A percentile compares a stretch with the other conserved stretches of the same genome.
Evolutionary conservation across 2,888 invertebrate species (phyloP).

Genomic region (Steinernema carpocapsae): DNA sequence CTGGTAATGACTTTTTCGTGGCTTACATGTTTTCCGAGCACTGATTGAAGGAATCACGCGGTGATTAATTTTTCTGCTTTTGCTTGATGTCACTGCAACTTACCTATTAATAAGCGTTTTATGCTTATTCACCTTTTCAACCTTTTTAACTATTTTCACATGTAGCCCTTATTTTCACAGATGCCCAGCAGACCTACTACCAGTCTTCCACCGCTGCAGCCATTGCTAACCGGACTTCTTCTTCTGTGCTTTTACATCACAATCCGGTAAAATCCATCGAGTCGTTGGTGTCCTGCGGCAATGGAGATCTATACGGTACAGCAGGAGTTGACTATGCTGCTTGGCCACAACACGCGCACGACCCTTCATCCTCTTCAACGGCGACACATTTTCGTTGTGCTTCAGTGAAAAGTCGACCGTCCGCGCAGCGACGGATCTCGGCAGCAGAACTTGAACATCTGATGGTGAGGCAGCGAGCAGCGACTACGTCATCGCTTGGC

Average conservation of each 20-base stretch:
- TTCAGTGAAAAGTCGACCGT: conserved; percentile 68
- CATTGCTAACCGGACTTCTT: not conserved
- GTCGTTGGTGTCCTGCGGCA: not conserved
- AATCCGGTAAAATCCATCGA: conserved; percentile 4
- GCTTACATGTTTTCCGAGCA: not conserved
- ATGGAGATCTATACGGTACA: conserved; percentile 18
- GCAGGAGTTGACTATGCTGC: not conserved
- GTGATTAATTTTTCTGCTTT: not conserved
- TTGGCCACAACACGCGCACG: not conserved
- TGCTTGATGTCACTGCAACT: not conserved
- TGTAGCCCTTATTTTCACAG: conserved; percentile 25
- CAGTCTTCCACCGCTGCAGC: not conserved
- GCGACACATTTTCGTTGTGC: conserved; percentile 49
- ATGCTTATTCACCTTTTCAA: not conserved
- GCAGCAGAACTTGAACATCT: conserved; percentile 89
- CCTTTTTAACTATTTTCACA: not conserved
- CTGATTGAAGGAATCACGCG: not conserved
- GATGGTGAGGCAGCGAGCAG: conserved; percentile 79
- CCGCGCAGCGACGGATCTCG: conserved; percentile 82
- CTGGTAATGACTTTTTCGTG: conserved; percentile 6
- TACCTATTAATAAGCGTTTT: not conserved
- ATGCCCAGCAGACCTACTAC: not conserved
- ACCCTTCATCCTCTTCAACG: not conserved
- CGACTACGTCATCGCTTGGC: not conserved
- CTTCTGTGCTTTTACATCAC: not conserved